phyloP scores from a whole-genome alignment of 2,797 vertebrate species.

The Merluccius polli region DNA sequence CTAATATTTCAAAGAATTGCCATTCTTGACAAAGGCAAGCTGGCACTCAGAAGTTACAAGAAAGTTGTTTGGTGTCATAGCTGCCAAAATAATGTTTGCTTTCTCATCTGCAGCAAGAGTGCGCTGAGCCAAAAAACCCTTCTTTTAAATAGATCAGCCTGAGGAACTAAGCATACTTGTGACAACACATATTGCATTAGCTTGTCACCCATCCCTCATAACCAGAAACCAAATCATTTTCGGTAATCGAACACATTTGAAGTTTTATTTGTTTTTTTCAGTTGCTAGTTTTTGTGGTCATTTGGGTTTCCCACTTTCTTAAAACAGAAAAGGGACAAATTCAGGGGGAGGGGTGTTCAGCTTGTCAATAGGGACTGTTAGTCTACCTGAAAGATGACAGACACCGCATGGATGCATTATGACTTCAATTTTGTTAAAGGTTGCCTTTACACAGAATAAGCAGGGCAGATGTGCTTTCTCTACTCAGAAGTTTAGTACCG shows the following conservation, averaged over 20 bases:
- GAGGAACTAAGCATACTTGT: not conserved
- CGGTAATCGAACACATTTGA: not conserved
- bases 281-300: not conserved
- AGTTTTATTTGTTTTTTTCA: not conserved
- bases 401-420: not conserved
- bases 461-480: not conserved
- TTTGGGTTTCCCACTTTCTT: not conserved
- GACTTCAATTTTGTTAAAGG: not conserved
- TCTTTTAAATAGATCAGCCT: not conserved
- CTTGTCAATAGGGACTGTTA: not conserved
- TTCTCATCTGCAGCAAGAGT: not conserved
- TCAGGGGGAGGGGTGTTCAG: not conserved
- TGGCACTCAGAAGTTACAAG: not conserved
- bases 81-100: not conserved
- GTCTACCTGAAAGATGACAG: not conserved
- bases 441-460: slow-evolving; percentile 3
- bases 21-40: not conserved
- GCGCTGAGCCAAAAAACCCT: not conserved
- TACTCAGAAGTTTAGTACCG: not conserved
- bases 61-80: not conserved
- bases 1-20: not conserved
- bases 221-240: not conserved
- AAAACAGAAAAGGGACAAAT: not conserved
- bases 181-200: not conserved
- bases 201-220: not conserved